Base-by-base conservation (phyloP, 2,888 invertebrate genomes). In the Eupithecia insigniata region DNA sequence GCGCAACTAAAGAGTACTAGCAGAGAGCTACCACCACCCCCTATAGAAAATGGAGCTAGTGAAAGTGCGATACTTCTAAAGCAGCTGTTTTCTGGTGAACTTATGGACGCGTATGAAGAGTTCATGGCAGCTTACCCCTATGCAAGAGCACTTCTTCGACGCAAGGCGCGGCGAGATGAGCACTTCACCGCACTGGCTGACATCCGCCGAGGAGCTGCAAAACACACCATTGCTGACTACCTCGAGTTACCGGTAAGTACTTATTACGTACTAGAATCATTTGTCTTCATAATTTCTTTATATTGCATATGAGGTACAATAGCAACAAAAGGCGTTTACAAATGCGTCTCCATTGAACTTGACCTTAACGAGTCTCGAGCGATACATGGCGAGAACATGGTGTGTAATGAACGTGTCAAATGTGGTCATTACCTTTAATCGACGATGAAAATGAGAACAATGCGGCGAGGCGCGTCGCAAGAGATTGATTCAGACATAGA, bases 171-270 rank as follows among this genome's bases (percentile, higher is more conserved):
- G 22, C 91, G 93, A 16, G 96, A 96, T 84, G 96, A 96, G 81
- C 96, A 96, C 84, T 96, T 96, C 85, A 93, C 95, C 80, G 96
- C 96, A 77, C 95, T 96, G 76, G 95, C 96, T 78, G 95, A 95
- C 85, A 94, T 96, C 81, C 93, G 96, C 74, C 94, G 95, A 81
- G 96, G 96, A 66, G 96, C 96, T 67, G 96, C 96, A 72, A 95
- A 95, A 84, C 93, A 96, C 87, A 95, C 95, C 72, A 95, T 96
- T 69, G 94, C 95, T 66, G 95, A 95, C 77, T 95, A 96, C 80
- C 95, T 96, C 78, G 95, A 96, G 86, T 88, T 96, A 88, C 96
- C 96, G 95, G 96, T 96, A 87, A 96, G 96, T 96, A 78, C 78
- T 70, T 73, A n/a, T n/a, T n/a, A n/a, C n/a, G n/a, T n/a, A n/a